Evolutionary conservation across 2,113 vertebrate genomes (phyloP).

Genomic region (Ursus arctos): DNA sequence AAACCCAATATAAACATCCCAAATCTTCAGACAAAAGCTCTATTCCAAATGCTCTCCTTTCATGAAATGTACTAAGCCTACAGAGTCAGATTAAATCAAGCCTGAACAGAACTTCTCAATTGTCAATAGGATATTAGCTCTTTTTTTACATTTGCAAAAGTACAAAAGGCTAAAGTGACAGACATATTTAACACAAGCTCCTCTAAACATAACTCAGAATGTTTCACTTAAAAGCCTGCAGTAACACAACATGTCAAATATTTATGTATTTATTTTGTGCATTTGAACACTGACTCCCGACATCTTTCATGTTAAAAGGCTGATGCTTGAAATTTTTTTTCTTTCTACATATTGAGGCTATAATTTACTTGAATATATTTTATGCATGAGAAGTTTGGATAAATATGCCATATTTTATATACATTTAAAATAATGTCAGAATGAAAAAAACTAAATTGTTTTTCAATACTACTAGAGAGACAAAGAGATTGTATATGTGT

Average conservation of each 20-base stretch:
- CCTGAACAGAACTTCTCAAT: conserved; percentile 3
- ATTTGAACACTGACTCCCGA: not conserved
- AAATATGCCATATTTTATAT: not conserved
- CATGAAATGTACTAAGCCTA: not conserved
- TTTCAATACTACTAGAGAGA: not conserved
- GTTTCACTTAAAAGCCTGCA: conserved; percentile 1
- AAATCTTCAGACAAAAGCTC: not conserved
- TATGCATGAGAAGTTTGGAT: not conserved
- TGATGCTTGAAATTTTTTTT: not conserved
- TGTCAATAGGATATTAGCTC: not conserved
- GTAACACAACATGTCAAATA: not conserved
- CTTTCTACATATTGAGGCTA: not conserved
- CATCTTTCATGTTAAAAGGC: not conserved
- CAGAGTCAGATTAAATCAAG: not conserved
- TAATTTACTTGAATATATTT: conserved; percentile 2
- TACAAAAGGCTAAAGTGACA: not conserved
- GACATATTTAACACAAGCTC: not conserved
- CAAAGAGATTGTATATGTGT: not conserved
- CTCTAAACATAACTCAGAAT: not conserved
- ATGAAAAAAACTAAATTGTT: not conserved
- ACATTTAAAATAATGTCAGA: conserved; percentile 14
- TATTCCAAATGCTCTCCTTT: not conserved
- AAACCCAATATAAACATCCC: not conserved
- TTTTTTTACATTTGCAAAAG: not conserved
- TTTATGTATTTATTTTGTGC: not conserved